Base-by-base conservation (phyloP, 2,113 vertebrate genomes). In the Alectura lathami region DNA sequence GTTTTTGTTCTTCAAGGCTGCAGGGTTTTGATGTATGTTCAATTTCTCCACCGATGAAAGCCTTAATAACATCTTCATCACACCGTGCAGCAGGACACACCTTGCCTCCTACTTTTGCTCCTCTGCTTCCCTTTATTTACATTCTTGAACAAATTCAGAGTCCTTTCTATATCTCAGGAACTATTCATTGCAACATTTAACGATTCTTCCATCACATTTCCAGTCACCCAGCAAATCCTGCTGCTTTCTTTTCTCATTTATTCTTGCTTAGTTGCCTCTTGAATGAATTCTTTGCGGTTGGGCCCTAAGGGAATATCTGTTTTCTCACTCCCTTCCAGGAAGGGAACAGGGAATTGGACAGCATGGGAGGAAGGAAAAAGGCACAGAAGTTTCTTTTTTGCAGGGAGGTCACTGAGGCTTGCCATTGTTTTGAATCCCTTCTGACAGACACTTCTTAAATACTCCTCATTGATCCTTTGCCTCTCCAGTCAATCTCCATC, bases 391-490 rank as follows among this genome's bases (percentile, higher is more conserved):
- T 67, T n/a, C 16, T 47, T 75, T 81, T 36, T 67, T 32, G 23
- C 45, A 89, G 32, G 48, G 40, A 83, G 43, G 62, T 64, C 3
- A 1, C 14, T 79, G 36, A 67, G 34, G 85, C 29, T 79, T 76
- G 26, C 5, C 29, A 7, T 59, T 75, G 22, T 26, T 91, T 87
- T 84, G 73, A 8, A 38, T 4, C 6, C 13, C 57, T 21, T 29
- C 42, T 47, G 20, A 64, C 43, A 79, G 82, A 38, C 2, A 5
- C 8, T 60, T 34, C 53, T 64, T 83, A 88, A 64, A 90, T 51
- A 76, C 4, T 1, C 36, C 43, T 11, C 0, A 0, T 18, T 11
- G 38, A 16, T 64, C 34, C 34, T 62, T 57, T n/a, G 21, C 24
- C 36, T 51, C 12, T 64, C 27, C 50, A 36, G 14, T 57, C 3